These are phyloP conservation scores for Cephalopachus bancanus DNA, from an alignment of 2,797 vertebrate species.

Conservation along the genomic window DNA sequence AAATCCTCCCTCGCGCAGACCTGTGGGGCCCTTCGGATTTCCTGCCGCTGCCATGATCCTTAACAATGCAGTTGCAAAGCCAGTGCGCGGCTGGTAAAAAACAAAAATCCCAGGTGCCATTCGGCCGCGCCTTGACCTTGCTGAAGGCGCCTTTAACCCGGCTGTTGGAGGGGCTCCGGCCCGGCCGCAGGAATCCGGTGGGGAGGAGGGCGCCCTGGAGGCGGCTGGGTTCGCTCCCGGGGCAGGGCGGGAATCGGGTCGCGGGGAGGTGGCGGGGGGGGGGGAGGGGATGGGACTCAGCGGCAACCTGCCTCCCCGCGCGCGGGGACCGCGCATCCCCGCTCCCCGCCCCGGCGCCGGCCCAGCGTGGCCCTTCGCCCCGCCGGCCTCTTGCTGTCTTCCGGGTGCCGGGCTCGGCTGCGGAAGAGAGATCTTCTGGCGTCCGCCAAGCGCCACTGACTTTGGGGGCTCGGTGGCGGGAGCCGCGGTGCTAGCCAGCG, in stretches of 20 bases:
- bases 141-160: conserved; percentile 55
- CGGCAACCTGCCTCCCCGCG: conserved; percentile 75
- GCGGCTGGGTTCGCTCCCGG: background rate
- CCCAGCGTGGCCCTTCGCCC: background rate
- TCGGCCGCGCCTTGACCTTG: conserved; percentile 79
- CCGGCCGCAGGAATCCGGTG: background rate
- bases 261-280: background rate
- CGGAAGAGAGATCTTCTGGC: too few species aligned
- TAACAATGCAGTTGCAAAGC: conserved; percentile 55
- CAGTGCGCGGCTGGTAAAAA: background rate
- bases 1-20: conserved; percentile 57
- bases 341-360: background rate
- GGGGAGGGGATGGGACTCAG: background rate
- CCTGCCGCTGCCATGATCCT: conserved; percentile 70
- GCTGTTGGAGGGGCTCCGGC: background rate
- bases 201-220: background rate
- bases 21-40: conserved; percentile 60
- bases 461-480: rapidly evolving
- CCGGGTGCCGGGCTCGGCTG: too few species aligned
- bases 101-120: conserved; percentile 58
- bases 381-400: background rate
- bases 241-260: background rate
- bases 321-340: background rate
- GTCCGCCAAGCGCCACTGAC: background rate
- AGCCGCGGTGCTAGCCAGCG: rapidly evolving